Evolutionary conservation across 2,113 vertebrate genomes (phyloP).

Genomic region (Romanogobio albipinnatus): DNA sequence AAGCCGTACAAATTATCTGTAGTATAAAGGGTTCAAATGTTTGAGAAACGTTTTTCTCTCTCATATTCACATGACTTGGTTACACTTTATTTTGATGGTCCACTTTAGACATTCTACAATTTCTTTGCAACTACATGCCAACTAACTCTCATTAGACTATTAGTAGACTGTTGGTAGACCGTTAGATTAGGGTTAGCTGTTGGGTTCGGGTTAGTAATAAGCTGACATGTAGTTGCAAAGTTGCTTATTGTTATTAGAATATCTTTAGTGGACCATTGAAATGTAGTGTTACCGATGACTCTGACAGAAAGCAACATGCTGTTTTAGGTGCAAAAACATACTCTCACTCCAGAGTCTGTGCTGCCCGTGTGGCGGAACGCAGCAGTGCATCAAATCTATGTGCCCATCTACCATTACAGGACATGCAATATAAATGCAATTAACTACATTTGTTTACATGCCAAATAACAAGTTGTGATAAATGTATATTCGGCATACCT

Average conservation of each 20-base stretch:
- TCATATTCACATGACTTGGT: too few relatives aligned
- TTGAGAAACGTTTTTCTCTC: neutral
- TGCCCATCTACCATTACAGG: constrained; percentile 55
- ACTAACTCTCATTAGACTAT: too few relatives aligned
- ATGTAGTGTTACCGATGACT: too few relatives aligned
- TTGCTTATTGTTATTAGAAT: too few relatives aligned
- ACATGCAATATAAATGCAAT: constrained; percentile 58
- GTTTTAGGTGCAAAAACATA: too few relatives aligned
- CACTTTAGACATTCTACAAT: too few relatives aligned
- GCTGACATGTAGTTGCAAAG: too few relatives aligned
- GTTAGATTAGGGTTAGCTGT: neutral
- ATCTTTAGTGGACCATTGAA: too few relatives aligned
- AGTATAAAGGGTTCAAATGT: neutral
- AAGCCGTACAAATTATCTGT: neutral
- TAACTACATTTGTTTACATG: constrained; percentile 64
- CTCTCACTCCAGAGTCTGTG: neutral
- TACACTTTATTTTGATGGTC: too few relatives aligned
- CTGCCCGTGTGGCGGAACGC: constrained; percentile 51
- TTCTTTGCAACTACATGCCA: too few relatives aligned
- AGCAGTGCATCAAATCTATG: constrained; percentile 75
- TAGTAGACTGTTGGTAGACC: neutral
- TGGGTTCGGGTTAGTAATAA: too few relatives aligned
- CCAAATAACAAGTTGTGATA: constrained; percentile 55
- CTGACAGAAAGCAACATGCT: neutral
- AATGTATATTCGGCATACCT: constrained; percentile 52